Evolutionary conservation across 1,140 invertebrate genomes (phyloP).

Genomic region (Andricus grossulariae): DNA sequence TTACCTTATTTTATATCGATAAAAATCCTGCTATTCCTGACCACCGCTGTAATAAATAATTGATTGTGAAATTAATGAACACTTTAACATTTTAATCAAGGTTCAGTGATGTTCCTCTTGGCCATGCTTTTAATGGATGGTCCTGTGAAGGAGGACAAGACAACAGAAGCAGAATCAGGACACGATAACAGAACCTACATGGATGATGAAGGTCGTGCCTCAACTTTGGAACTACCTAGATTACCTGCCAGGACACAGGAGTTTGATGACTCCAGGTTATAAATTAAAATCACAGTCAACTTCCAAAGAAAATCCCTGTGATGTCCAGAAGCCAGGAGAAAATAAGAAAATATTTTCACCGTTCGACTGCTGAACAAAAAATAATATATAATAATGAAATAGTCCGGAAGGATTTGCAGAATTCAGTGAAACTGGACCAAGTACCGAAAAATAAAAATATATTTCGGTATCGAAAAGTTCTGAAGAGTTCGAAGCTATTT

Average conservation of each 20-base stretch:
- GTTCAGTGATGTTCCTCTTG: constrained; percentile 82
- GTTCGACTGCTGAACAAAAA: neutral
- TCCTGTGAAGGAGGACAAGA: constrained; percentile 63
- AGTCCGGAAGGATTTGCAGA: neutral
- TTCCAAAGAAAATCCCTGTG: constrained; percentile 30
- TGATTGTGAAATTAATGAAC: constrained; percentile 8
- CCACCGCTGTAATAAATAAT: neutral
- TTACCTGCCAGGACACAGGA: constrained; percentile 54
- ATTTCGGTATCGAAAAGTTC: neutral
- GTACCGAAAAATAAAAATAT: neutral
- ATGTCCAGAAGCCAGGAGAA: neutral
- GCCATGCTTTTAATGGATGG: constrained; percentile 85
- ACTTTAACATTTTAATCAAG: constrained; percentile 65
- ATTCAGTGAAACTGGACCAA: neutral
- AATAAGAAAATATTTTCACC: neutral
- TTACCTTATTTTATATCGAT: no score
- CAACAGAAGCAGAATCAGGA: constrained; percentile 54
- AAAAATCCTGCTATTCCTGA: no score
- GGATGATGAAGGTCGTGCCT: constrained; percentile 71
- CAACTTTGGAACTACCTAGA: constrained; percentile 66
- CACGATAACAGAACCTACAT: constrained; percentile 76
- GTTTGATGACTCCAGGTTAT: constrained; percentile 47
- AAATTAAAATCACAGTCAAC: constrained; percentile 11
- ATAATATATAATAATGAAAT: neutral
- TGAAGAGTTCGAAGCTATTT: neutral